A percentile compares a stretch with the other conserved stretches of the same genome.
phyloP scores from a whole-genome alignment of 2,797 vertebrate genomes.

The Coreius guichenoti region DNA sequence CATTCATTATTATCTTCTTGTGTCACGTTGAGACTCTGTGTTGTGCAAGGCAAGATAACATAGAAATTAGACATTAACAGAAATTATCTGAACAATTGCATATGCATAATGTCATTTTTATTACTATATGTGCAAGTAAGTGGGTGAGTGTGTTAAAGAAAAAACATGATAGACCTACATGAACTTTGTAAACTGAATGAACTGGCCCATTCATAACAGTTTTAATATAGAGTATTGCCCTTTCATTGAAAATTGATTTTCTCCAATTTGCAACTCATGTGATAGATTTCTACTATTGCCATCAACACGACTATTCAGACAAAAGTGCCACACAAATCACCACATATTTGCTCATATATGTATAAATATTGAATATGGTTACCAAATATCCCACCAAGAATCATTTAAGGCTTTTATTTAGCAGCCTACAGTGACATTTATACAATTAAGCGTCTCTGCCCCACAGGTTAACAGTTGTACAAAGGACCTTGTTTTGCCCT shows the following conservation, averaged over 20 bases:
- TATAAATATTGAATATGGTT: not conserved
- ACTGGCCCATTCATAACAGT: not conserved
- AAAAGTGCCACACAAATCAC: not conserved
- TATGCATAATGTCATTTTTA: not conserved
- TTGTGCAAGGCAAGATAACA: constrained; percentile 12
- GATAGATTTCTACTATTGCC: not conserved
- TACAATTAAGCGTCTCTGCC: not conserved
- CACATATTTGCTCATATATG: not conserved
- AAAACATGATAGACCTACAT: not conserved
- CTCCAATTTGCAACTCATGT: not conserved
- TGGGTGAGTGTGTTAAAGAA: not conserved
- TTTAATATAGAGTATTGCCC: not conserved
- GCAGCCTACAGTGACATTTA: not conserved
- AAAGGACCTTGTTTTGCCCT: not conserved
- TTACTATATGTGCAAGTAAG: not conserved
- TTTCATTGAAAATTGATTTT: not conserved
- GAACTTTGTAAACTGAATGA: not conserved
- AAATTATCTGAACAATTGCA: not conserved
- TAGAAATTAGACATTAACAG: not conserved
- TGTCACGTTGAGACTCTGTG: not conserved
- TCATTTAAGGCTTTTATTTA: not conserved
- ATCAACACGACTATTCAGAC: not conserved
- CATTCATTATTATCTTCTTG: not conserved
- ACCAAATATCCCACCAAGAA: not conserved
- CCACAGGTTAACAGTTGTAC: not conserved